phyloP scores from a whole-genome alignment of 2,113 vertebrate species.

The Ceyx melanurus region DNA sequence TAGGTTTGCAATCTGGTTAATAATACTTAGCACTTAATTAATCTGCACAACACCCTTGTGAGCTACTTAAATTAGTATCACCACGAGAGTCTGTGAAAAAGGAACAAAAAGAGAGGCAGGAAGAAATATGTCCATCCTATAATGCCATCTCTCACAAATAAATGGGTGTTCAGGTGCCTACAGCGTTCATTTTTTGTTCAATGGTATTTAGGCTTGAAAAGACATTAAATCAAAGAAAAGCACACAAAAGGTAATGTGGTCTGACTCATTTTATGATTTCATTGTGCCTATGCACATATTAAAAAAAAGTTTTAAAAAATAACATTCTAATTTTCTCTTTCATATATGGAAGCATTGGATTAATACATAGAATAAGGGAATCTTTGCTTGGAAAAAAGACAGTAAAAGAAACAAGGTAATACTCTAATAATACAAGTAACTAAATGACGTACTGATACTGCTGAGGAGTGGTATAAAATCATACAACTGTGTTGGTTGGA shows the following conservation, averaged over 20 bases:
- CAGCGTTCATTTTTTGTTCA: neutral
- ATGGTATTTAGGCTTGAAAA: neutral
- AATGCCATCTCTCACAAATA: neutral
- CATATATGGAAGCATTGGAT: neutral
- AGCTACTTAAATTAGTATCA: conserved; percentile 37
- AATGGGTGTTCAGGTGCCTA: neutral
- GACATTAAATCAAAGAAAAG: neutral
- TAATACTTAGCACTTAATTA: conserved; percentile 69
- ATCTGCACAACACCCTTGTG: conserved; percentile 50
- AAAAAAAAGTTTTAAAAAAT: neutral
- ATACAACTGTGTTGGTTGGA: neutral
- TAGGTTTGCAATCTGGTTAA: conserved; percentile 40
- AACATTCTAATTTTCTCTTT: neutral
- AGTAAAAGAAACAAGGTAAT: neutral
- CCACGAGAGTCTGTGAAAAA: conserved; percentile 5
- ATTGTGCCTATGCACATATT: fast-evolving
- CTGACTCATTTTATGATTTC: neutral
- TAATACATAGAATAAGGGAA: neutral
- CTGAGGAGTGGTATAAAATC: neutral
- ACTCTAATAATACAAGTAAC: neutral
- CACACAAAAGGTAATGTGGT: neutral
- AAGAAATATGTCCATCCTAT: neutral
- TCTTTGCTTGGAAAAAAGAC: neutral
- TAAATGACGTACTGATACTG: neutral
- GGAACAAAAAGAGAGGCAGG: neutral